Percentiles rank a stretch among this genome's conserved stretches.
phyloP scores from a whole-genome alignment of 2,888 invertebrate genomes.

The Drosophila incognita region DNA sequence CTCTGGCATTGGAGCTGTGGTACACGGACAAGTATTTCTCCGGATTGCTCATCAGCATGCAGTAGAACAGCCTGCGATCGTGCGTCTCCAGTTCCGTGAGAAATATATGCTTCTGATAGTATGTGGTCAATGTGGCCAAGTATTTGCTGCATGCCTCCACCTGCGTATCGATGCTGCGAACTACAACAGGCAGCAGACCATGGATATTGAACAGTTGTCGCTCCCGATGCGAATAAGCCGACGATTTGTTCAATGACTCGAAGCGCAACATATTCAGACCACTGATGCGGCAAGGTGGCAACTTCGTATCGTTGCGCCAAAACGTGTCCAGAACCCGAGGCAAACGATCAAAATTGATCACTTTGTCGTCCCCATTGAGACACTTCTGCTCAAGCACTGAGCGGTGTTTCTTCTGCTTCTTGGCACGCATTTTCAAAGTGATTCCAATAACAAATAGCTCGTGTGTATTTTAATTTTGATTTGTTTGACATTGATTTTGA shows the following conservation, averaged over 20 bases:
- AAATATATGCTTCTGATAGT: conserved; percentile 16
- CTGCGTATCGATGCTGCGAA: conserved; percentile 39
- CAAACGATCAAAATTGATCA: conserved; percentile 20
- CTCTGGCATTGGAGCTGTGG: neutral
- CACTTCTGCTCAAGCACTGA: conserved; percentile 28
- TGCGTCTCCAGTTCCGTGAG: conserved; percentile 14
- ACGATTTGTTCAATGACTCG: conserved; percentile 29
- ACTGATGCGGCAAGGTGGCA: neutral
- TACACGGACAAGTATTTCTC: conserved; percentile 33
- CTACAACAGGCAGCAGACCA: conserved; percentile 48
- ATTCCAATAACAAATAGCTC: neutral
- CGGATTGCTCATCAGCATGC: conserved; percentile 36
- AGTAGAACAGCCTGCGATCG: conserved; percentile 48
- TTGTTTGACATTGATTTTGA: neutral
- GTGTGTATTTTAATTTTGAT: neutral
- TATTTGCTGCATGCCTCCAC: conserved; percentile 11
- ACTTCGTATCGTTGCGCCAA: conserved; percentile 10
- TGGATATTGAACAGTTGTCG: conserved; percentile 49
- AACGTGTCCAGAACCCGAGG: conserved; percentile 42
- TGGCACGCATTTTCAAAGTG: conserved; percentile 7
- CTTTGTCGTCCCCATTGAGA: neutral
- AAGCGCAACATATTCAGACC: conserved; percentile 11
- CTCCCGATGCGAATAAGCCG: conserved; percentile 46
- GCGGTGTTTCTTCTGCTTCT: neutral
- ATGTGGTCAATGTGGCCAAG: neutral